These are phyloP conservation scores for Ginglymostoma cirratum DNA, from an alignment of 2,113 vertebrate species.

Conservation along the genomic window DNA sequence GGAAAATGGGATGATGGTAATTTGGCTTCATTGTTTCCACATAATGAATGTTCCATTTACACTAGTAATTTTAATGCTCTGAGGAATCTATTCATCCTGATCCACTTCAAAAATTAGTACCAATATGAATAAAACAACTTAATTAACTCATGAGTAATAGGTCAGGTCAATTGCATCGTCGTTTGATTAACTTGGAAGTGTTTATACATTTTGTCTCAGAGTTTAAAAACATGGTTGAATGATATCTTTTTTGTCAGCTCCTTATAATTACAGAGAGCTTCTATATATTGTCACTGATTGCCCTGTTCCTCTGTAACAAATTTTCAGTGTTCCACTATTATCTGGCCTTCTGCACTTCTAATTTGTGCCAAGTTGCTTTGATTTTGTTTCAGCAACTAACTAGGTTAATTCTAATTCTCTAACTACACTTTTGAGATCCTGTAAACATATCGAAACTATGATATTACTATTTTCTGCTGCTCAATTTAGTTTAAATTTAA, in stretches of 20 bases:
- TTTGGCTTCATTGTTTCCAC: neutral
- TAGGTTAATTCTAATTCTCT: neutral
- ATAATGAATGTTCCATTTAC: neutral
- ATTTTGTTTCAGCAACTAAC: neutral
- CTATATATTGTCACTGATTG: neutral
- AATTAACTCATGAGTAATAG: neutral
- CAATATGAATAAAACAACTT: too few species aligned
- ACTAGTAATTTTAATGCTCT: too few species aligned
- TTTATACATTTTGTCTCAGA: neutral
- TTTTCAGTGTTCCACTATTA: too few species aligned
- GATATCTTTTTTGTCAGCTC: too few species aligned
- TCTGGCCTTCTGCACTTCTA: neutral
- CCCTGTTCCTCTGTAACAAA: neutral
- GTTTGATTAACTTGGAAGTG: neutral
- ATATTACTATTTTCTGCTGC: neutral
- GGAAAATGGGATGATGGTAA: neutral
- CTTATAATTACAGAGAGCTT: neutral
- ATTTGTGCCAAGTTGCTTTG: neutral
- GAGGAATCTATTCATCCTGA: too few species aligned
- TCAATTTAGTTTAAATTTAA: neutral
- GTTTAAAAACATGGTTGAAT: neutral
- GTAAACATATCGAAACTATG: too few species aligned
- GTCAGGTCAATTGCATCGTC: neutral
- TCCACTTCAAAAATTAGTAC: neutral
- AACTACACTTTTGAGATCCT: neutral